These are phyloP conservation scores for Pristis pectinata DNA, from an alignment of 2,797 vertebrate species.

Conservation along the genomic window DNA sequence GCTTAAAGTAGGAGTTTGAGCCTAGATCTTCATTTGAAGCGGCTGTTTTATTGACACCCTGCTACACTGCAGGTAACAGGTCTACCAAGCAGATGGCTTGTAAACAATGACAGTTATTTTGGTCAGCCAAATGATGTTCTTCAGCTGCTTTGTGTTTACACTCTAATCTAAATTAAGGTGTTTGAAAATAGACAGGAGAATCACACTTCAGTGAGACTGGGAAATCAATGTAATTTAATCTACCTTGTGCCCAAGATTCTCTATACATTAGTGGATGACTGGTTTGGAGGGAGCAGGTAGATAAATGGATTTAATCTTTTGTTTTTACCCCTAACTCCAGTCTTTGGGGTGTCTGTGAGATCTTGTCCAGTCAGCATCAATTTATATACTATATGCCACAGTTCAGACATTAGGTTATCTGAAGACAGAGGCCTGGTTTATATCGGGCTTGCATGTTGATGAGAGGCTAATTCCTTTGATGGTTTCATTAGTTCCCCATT, in stretches of 20 bases:
- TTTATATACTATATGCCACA: background rate
- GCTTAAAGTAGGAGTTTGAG: too few relatives aligned
- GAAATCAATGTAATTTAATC: background rate
- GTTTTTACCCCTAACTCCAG: background rate
- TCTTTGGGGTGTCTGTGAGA: background rate
- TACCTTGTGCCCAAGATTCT: background rate
- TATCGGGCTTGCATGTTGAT: background rate
- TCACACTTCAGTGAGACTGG: background rate
- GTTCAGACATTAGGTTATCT: background rate
- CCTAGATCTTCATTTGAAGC: background rate
- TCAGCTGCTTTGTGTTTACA: slow-evolving; percentile 4
- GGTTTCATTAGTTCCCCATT: background rate
- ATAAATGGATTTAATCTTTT: background rate
- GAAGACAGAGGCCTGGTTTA: background rate
- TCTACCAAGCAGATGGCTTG: background rate
- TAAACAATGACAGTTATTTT: slow-evolving; percentile 6
- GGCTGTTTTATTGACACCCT: background rate
- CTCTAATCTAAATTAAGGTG: background rate
- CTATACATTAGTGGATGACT: background rate
- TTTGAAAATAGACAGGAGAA: background rate
- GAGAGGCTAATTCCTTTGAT: background rate
- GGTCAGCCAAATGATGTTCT: background rate
- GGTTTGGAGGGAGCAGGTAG: background rate
- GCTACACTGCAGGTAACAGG: background rate
- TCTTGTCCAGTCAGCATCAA: background rate